phyloP scores from a whole-genome alignment of 2,888 invertebrate species.

The Lycocerus yunnanus region DNA sequence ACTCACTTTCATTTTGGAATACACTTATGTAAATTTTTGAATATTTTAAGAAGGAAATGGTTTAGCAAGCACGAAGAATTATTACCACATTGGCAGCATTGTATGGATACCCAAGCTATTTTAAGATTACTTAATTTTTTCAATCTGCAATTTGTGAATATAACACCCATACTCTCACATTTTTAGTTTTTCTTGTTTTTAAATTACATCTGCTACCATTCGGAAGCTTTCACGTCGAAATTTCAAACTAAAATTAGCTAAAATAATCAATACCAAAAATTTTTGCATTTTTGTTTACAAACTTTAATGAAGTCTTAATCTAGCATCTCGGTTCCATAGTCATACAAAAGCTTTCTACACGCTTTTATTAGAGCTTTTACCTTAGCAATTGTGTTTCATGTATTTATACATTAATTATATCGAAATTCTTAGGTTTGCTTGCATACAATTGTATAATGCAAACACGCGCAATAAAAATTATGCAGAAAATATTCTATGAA shows the following conservation, averaged over 20 bases:
- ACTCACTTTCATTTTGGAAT: conserved; percentile 5
- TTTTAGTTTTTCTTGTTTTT: too few relatives aligned
- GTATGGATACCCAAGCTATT: background rate
- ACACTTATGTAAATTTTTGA: background rate
- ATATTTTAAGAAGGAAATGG: background rate
- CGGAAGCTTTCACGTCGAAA: background rate
- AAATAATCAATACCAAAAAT: background rate
- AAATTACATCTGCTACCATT: too few relatives aligned
- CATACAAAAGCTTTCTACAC: background rate
- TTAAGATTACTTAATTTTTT: background rate
- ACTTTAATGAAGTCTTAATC: background rate
- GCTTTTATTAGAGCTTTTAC: background rate
- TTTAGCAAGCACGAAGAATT: background rate
- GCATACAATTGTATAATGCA: background rate
- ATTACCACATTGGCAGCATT: background rate
- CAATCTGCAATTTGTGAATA: background rate
- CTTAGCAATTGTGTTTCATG: background rate
- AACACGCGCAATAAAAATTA: background rate
- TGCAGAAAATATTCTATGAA: background rate
- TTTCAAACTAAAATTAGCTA: background rate
- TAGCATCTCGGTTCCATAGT: background rate
- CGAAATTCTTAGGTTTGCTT: background rate
- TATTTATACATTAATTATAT: background rate
- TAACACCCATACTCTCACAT: background rate
- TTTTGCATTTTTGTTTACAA: background rate